Evolutionary conservation across 2,113 vertebrate species (phyloP).

Genomic region (Agelaius phoeniceus): DNA sequence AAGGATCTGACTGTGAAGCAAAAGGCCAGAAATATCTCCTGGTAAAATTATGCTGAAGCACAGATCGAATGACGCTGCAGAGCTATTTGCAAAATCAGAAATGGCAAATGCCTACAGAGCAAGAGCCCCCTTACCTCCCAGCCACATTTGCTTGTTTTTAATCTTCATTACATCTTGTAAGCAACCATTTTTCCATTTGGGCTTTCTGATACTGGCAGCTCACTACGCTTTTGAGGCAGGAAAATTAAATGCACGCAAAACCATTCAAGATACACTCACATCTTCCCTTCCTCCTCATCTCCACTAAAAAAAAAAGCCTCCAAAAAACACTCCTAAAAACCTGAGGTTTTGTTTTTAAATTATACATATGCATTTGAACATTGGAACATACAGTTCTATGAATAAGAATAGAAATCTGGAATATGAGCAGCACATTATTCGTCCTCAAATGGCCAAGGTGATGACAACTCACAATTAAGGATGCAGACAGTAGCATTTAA

Average conservation of each 20-base stretch:
- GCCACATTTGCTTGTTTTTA: constrained; percentile 26
- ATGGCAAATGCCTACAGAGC: neutral
- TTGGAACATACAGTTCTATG: neutral
- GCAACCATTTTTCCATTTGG: constrained; percentile 3
- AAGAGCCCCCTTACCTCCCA: neutral
- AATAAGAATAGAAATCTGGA: constrained; percentile 30
- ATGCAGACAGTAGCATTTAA: constrained; percentile 65
- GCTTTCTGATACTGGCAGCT: neutral
- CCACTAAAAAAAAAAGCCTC: neutral
- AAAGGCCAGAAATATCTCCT: constrained; percentile 66
- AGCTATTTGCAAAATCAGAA: constrained; percentile 42
- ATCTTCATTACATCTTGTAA: constrained; percentile 35
- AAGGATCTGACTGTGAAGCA: constrained; percentile 44
- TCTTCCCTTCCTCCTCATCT: neutral
- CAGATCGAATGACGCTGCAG: neutral
- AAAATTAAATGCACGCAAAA: constrained; percentile 13
- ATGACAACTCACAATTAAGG: constrained; percentile 69
- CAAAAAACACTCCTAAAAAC: neutral
- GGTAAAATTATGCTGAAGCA: constrained; percentile 48
- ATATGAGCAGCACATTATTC: constrained; percentile 38
- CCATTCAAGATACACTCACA: neutral
- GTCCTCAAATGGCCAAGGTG: constrained; percentile 44
- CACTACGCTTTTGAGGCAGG: neutral
- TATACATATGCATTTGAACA: neutral
- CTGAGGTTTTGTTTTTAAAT: constrained; percentile 23